Evolutionary conservation across 2,113 vertebrate species (phyloP).

Genomic region (Tupaia tana): DNA sequence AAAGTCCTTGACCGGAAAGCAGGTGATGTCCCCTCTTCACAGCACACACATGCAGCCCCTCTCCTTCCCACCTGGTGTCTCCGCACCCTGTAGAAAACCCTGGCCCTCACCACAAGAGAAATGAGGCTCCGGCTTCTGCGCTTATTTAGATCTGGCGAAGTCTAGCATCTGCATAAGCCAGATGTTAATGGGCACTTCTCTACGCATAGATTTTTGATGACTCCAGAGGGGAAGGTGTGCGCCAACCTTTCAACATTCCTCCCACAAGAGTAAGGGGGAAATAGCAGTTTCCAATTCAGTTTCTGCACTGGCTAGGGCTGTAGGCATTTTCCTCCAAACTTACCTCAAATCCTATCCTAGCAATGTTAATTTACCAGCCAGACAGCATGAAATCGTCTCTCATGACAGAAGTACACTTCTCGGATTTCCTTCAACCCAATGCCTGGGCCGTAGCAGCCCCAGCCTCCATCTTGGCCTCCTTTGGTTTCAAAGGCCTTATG

Average conservation of each 20-base stretch:
- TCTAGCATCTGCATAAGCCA: neutral
- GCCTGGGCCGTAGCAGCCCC: neutral
- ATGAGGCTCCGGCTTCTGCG: neutral
- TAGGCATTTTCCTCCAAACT: neutral
- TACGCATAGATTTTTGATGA: neutral
- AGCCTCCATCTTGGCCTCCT: neutral
- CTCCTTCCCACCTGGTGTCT: neutral
- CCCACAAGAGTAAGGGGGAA: neutral
- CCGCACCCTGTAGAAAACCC: neutral
- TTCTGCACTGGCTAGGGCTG: neutral
- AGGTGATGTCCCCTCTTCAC: neutral
- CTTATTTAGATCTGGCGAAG: neutral
- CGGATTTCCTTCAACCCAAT: neutral
- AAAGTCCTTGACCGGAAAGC: neutral
- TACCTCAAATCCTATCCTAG: neutral
- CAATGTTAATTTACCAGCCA: neutral
- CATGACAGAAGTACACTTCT: neutral
- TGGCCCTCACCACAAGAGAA: neutral
- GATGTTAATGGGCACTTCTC: neutral
- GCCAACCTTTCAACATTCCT: neutral
- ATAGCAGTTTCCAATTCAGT: neutral
- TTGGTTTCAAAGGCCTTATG: neutral
- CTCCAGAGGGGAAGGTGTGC: neutral
- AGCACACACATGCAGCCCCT: neutral
- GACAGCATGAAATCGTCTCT: neutral